A percentile compares a stretch with the other conserved stretches of the same genome.
phyloP scores from a whole-genome alignment of 2,888 invertebrate genomes.

The Mythimna loreyi region DNA sequence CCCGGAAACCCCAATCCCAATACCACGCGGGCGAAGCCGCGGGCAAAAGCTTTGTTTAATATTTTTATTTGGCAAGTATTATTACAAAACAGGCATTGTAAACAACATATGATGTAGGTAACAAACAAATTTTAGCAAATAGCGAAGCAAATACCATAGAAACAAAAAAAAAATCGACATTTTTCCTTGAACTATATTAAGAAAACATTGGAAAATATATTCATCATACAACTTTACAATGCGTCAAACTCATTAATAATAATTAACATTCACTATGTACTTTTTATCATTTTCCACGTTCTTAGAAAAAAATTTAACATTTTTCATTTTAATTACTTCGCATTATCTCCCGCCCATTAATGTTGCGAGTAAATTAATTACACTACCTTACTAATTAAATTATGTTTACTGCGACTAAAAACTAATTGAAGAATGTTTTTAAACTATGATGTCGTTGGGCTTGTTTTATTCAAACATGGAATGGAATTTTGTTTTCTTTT shows the following conservation, averaged over 20 bases:
- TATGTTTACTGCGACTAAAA: neutral
- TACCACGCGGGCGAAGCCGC: no score
- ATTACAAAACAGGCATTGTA: no score
- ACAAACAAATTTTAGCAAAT: no score
- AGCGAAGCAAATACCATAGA: no score
- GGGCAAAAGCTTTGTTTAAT: no score
- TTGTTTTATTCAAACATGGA: neutral
- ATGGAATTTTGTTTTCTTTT: neutral
- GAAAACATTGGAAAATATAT: neutral
- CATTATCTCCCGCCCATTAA: conserved; percentile 27
- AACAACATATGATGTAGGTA: no score
- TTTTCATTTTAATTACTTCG: conserved; percentile 22
- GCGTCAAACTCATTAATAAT: neutral
- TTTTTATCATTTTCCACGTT: conserved; percentile 19
- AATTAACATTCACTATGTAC: conserved; percentile 17
- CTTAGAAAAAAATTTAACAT: conserved; percentile 1
- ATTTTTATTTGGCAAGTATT: no score
- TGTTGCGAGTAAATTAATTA: conserved; percentile 19
- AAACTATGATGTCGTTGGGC: neutral
- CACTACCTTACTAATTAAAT: conserved; percentile 22
- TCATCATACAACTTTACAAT: neutral
- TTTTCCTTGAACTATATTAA: no score
- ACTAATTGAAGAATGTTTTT: neutral
- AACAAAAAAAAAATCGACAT: no score
- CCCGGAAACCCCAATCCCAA: no score